Evolutionary conservation across 2,888 invertebrate genomes (phyloP).

Genomic region (Branchinecta sandiegonensis): DNA sequence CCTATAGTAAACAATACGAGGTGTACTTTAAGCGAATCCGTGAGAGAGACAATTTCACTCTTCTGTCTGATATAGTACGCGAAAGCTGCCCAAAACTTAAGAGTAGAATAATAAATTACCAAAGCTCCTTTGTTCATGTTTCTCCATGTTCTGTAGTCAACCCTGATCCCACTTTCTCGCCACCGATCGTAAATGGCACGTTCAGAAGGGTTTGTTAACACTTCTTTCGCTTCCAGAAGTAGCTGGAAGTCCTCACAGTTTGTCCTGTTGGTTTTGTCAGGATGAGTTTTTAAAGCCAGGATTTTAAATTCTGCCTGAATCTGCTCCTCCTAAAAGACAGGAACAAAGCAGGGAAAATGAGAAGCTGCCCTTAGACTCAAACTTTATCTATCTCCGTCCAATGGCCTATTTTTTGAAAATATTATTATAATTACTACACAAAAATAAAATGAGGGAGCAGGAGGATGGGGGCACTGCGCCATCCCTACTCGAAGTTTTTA

Average conservation of each 20-base stretch:
- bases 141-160: background rate
- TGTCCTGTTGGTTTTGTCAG: background rate
- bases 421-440: too few relatives aligned
- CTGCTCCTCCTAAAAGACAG: background rate
- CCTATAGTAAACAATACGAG: too few relatives aligned
- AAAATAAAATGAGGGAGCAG: too few relatives aligned
- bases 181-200: background rate
- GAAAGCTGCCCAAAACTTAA: background rate
- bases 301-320: constrained; percentile 10
- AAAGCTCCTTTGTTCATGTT: constrained; percentile 14
- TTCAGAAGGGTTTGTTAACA: constrained; percentile 3
- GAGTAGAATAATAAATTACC: background rate
- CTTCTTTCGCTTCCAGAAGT: background rate
- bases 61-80: too few relatives aligned
- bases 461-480: too few relatives aligned
- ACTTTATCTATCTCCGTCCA: too few relatives aligned
- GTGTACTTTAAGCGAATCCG: too few relatives aligned
- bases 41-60: too few relatives aligned
- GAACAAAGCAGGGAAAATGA: background rate
- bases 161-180: constrained; percentile 2
- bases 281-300: background rate
- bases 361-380: too few relatives aligned
- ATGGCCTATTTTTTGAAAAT: too few relatives aligned
- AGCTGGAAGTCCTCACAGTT: constrained; percentile 4
- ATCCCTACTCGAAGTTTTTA: too few relatives aligned